Base-by-base conservation (phyloP, 1,140 invertebrate genomes). In the Brachionus plicatilis region DNA sequence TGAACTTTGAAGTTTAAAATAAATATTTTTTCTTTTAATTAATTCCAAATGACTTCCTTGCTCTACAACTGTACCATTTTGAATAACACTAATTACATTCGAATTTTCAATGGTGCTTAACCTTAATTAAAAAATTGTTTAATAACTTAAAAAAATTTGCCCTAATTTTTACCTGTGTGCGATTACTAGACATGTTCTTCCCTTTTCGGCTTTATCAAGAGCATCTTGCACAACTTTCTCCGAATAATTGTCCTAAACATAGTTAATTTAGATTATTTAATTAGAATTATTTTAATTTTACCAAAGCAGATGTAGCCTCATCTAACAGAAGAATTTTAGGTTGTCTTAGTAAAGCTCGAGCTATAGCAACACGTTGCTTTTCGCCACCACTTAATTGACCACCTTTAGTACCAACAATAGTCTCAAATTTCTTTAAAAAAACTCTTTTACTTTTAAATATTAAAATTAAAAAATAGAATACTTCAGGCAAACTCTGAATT, bases 231-330 rank as follows among this genome's bases (percentile, higher is more conserved):
- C 89, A 68, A 95, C 90, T 88, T 93, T 92, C 89, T 96, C 95
- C 86, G 90, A 91, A 85, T 94, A 93, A 11, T 93, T 93, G 90
- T 96, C 95, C 65, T 68, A 47, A 47, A 47, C 12, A 24, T 37
- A 68, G 0, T 37, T 12, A 14, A 37, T 14, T 65, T 65, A 24
- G 1, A 65, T 27, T n/a, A 65, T 14, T 65, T 1, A 65, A 20
- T 65, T 60, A 29, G 33, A 1, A 29, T 5, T 33, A 14, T 68
- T 14, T 68, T 29, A 9, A 3, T 29, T 14, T 29, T 68, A 68
- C 95, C 75, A 96, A 88, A 0, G 95, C 95, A 0, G 94, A 95
- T 0, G 95, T 96, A 0, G 95, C 95, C 88, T 96, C 95, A 88
- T 96, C 95, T 68, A 96, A 89, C 2, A 96, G 88, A 20, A 95